Evolutionary conservation across 2,797 vertebrate species (phyloP), one percentile per base, ranked within the genome.

Genomic region (Typhlichthys subterraneus): DNA sequence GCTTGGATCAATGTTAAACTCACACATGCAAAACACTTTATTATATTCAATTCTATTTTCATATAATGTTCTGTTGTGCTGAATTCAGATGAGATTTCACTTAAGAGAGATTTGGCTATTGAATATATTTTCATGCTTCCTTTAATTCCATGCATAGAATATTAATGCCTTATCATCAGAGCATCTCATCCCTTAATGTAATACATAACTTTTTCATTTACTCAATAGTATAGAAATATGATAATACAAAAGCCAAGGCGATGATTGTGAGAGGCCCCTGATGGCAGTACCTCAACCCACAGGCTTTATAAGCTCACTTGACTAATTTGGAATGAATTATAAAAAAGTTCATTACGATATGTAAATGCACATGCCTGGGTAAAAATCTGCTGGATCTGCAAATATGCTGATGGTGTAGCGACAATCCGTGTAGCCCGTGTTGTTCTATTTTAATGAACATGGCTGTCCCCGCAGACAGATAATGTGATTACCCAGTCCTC

Each of bases 361-460:
- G 92, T 89, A 86, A 92, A 91, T 92, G 86, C 76, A 82, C 71
- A 66, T 29, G 77, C 70, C 71, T 80, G 49, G 46, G 60, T 53
- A 72, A 77, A 67, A 91, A 90, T 85, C 77, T 91, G 91, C 91
- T 73, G 67, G 67, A 80, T 91, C 83, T 84, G 89, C 90, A 91
- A 83, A 91, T 90, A 89, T 91, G 89, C 89, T 88, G 88, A 90
- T 86, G 85, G 89, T 89, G 80, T 81, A 53, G 71, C 64, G 51
- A 63, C 75, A 81, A 77, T 84, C 77, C 84, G 58, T 82, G 79
- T 67, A 70, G 75, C 6, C 66, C 11, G 54, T 84, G 88, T 80
- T 92, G 86, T 87, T 89, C 90, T 81, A 77, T 90, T 90, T 91
- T 89, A 92, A 93, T 93, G 91, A 93, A 89, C 88, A 86, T 80